A percentile compares a stretch with the other conserved stretches of the same genome.
Evolutionary conservation across 2,797 vertebrate species (phyloP).

Genomic region (Megalops cyprinoides): DNA sequence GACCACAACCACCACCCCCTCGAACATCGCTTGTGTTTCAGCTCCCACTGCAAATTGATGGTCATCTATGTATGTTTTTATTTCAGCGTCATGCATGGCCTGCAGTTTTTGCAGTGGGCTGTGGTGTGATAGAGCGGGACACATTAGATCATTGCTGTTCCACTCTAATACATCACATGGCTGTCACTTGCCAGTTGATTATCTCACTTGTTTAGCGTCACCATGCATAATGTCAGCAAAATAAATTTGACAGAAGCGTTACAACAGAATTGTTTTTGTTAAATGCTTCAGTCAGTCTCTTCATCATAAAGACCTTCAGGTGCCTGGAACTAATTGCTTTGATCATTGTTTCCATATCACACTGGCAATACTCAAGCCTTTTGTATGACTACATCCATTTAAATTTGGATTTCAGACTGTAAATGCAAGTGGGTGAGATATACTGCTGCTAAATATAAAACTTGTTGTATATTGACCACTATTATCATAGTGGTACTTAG

Average conservation of each 20-base stretch:
- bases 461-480: neutral
- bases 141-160: neutral
- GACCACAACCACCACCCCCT: too few species aligned
- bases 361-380: neutral
- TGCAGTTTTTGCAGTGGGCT: neutral
- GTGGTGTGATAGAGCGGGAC: neutral
- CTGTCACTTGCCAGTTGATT: neutral
- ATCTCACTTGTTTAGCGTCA: neutral
- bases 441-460: neutral
- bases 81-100: too few species aligned
- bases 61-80: neutral
- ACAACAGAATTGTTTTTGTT: neutral
- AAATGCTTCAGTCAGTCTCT: neutral
- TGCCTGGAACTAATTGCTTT: neutral
- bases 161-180: neutral
- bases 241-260: constrained; percentile 4
- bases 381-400: neutral
- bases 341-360: constrained; percentile 2
- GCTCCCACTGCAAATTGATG: neutral
- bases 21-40: neutral
- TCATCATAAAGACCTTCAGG: neutral
- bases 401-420: neutral
- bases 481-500: neutral
- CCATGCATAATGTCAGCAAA: neutral
- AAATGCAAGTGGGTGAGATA: neutral